These are phyloP conservation scores for Drymonia ruficornis DNA, from an alignment of 2,888 invertebrate genomes.

Conservation along the genomic window DNA sequence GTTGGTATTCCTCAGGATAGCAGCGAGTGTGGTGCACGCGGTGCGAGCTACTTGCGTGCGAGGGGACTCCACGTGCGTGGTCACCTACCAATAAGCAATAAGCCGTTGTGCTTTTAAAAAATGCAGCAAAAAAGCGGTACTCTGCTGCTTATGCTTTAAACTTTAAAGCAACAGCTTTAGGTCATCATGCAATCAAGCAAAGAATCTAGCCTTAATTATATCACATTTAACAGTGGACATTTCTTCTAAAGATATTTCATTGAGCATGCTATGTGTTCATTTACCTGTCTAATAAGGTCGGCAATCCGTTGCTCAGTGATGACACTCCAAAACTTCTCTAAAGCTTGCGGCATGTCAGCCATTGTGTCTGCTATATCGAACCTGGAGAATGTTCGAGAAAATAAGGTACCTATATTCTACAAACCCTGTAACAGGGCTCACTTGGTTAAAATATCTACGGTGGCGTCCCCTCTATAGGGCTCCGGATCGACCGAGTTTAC, in stretches of 20 bases:
- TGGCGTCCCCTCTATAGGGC: no score
- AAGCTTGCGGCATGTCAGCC: constrained; percentile 58
- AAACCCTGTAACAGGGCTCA: no score
- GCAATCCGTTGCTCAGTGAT: constrained; percentile 68
- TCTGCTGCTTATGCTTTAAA: no score
- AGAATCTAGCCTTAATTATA: no score
- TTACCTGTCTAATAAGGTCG: constrained; percentile 70
- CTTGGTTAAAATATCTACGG: no score
- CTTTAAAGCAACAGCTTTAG: no score
- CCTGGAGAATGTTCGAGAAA: constrained; percentile 45
- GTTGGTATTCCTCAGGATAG: constrained; percentile 70
- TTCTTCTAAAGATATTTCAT: neutral
- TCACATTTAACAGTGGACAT: no score
- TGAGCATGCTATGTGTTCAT: no score
- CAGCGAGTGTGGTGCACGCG: constrained; percentile 66
- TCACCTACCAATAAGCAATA: constrained; percentile 48
- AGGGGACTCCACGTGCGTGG: constrained; percentile 67
- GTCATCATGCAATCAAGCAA: no score
- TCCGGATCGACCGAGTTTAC: no score
- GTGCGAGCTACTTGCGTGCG: constrained; percentile 67
- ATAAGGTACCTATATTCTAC: neutral
- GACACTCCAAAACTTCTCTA: constrained; percentile 68
- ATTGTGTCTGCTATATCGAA: constrained; percentile 63
- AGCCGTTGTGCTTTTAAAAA: neutral
- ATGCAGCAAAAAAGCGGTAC: no score